These are phyloP conservation scores for Lipophrys pholis DNA, from an alignment of 2,113 vertebrate species.

Conservation along the genomic window DNA sequence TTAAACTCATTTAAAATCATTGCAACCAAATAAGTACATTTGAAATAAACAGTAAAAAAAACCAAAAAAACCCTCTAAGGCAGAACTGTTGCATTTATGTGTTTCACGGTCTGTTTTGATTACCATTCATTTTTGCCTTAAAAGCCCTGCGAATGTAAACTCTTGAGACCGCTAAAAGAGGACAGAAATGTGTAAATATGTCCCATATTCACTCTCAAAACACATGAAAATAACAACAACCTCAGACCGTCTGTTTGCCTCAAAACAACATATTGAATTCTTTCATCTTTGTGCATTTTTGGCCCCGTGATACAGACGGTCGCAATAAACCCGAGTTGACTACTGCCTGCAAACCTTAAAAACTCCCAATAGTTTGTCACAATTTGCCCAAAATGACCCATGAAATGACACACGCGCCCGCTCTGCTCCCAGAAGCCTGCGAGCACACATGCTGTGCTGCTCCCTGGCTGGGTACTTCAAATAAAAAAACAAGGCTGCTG, in stretches of 20 bases:
- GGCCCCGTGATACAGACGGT: conserved; percentile 13
- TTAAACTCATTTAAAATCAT: too few relatives aligned
- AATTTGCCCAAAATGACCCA: conserved; percentile 32
- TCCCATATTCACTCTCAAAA: conserved; percentile 3
- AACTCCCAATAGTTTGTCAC: neutral
- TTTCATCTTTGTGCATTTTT: conserved; percentile 21
- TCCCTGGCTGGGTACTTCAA: conserved; percentile 32
- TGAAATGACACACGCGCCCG: conserved; percentile 2
- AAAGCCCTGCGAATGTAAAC: neutral
- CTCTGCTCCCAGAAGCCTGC: conserved; percentile 11
- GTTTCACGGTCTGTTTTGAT: neutral
- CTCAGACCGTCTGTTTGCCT: conserved; percentile 2
- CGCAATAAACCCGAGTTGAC: neutral
- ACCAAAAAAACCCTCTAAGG: too few relatives aligned
- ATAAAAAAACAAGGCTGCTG: conserved; percentile 48
- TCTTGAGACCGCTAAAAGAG: neutral
- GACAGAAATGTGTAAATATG: neutral
- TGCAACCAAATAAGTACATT: too few relatives aligned
- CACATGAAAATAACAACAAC: neutral
- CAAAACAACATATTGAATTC: conserved; percentile 4
- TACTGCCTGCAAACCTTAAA: conserved; percentile 11
- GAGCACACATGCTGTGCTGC: conserved; percentile 44
- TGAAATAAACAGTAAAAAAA: too few relatives aligned
- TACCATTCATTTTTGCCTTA: neutral
- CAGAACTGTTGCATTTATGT: neutral